These are phyloP conservation scores for Pipistrellus nathusii DNA, from an alignment of 2,797 vertebrate species.

Conservation along the genomic window DNA sequence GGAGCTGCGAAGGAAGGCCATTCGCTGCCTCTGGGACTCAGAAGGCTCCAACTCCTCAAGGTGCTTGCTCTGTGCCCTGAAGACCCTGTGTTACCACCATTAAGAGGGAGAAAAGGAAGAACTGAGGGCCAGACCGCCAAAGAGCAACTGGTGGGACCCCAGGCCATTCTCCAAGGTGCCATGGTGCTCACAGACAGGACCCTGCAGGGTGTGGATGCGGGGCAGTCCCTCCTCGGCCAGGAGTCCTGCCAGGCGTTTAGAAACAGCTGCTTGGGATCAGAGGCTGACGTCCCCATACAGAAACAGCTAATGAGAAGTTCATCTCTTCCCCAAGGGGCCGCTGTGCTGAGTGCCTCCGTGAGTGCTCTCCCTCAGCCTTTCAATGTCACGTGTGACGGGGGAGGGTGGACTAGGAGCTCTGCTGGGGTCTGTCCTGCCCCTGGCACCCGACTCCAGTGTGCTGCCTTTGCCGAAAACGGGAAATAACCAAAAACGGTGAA, in stretches of 20 bases:
- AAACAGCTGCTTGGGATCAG: not conserved
- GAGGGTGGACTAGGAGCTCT: rapidly evolving
- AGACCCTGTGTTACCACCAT: not conserved
- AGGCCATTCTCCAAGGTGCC: not conserved
- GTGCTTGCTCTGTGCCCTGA: not conserved
- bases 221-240: rapidly evolving
- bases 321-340: rapidly evolving
- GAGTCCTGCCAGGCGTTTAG: not conserved
- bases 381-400: not conserved
- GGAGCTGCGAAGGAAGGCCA: not conserved
- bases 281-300: rapidly evolving
- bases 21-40: not conserved
- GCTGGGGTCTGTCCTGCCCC: not conserved
- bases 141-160: not conserved
- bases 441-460: not conserved
- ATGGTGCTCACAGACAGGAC: not conserved
- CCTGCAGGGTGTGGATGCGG: rapidly evolving
- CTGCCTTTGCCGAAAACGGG: not conserved
- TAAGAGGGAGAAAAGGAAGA: not conserved
- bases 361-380: not conserved
- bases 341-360: rapidly evolving
- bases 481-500: not conserved
- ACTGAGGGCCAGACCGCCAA: not conserved
- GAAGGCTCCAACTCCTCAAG: not conserved
- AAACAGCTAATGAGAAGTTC: rapidly evolving